Evolutionary conservation across 2,888 invertebrate species (phyloP), one percentile per base, ranked within the genome.

Genomic region (Erebia palarica): DNA sequence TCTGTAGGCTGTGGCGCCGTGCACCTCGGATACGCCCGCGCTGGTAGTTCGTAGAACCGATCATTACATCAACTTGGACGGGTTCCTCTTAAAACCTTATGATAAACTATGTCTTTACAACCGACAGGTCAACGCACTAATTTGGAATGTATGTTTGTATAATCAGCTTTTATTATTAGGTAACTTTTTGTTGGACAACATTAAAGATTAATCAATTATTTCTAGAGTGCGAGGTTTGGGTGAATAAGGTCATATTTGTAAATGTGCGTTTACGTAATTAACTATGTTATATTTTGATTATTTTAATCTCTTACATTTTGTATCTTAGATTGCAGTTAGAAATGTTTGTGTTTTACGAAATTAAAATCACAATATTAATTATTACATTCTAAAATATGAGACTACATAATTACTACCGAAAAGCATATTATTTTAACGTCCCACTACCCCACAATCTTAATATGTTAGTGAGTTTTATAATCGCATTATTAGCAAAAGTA

Each of bases 21-120:
- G 53, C 36, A 59, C 7, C 16, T 63, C 55, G 44, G 42, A 59
- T 47, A 36, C 65, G 65, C 60, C 49, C 14, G 42, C 51, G 59
- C 63, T 65, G 68, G 68, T 72, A 72, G 61, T 74, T 74, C 74
- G 66, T 60, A 67, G 75, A 73, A 73, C 59, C 70, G 63, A 58
- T 71, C 70, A 69, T 75, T 72, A 64, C 16, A 58, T 70, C 70
- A 61, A 70, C 71, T 59, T 65, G 65, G 68, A 67, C 73, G 63
- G 61, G 73, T 73, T 70, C 53, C 60, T 42, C 18, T 60, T 61
- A 55, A 70, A 70, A 69, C 47, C 61, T 58, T 69, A 69, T 74
- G 70, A 74, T 66, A 67, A 68, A 74, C 57, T 66, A 65, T 49
- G 47, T 49, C 59, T 61, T 60, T 65, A 65, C 55, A 66, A 53